Percentiles rank a stretch among this genome's conserved stretches.
These are phyloP conservation scores for Petrosia ficiformis DNA, from an alignment of 37 sponge, comb jelly and placozoan genomes.

Conservation along the genomic window DNA sequence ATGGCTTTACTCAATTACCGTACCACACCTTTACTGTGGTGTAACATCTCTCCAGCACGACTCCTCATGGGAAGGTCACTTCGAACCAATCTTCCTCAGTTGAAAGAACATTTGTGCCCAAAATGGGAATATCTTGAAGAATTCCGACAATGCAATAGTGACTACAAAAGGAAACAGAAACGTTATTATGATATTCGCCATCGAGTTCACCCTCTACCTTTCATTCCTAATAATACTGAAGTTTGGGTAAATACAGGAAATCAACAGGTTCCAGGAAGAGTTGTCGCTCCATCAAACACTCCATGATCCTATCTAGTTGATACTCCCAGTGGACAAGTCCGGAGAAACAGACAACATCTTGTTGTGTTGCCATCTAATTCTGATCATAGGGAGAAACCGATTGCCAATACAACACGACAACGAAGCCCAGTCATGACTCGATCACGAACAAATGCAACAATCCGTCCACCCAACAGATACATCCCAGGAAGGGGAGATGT, in stretches of 20 bases:
- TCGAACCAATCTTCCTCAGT: conserved; percentile 5
- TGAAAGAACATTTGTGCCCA: conserved; percentile 11
- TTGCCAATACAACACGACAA: no score
- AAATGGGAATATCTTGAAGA: conserved; percentile 14
- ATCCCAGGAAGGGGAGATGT: conserved; percentile 26
- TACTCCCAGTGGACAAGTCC: conserved; percentile 4
- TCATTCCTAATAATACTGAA: not conserved
- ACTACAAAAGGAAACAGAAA: not conserved
- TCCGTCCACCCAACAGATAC: no score
- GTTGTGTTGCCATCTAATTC: not conserved
- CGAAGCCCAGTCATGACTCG: no score
- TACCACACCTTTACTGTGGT: conserved; percentile 31
- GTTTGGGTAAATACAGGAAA: conserved; percentile 8
- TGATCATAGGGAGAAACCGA: not conserved
- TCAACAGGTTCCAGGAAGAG: conserved; percentile 1
- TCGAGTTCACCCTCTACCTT: not conserved
- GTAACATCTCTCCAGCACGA: conserved; percentile 11
- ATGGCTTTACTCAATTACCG: conserved; percentile 17
- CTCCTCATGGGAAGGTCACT: conserved; percentile 8
- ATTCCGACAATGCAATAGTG: not conserved
- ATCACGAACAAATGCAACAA: no score
- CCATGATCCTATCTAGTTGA: conserved; percentile 4
- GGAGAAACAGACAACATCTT: conserved; percentile 4
- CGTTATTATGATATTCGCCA: not conserved
- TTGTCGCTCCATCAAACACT: not conserved